Evolutionary conservation across 2,888 invertebrate genomes (phyloP), one percentile per base, ranked within the genome.

Genomic region (Corythucha ciliata): DNA sequence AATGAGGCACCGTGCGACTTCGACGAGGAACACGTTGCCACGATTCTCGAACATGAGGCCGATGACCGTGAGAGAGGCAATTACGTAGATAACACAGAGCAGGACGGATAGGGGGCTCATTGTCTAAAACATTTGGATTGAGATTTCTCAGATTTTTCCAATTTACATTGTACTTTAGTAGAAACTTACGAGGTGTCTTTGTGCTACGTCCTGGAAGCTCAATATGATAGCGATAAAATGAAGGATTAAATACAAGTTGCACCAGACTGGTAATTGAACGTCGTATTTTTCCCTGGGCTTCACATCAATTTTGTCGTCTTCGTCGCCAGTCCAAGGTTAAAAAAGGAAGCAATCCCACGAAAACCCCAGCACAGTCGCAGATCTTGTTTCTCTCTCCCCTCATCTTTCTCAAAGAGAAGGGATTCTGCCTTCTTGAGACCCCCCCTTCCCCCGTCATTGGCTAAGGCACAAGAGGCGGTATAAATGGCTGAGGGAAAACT

Each of bases 321-420:
- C 80, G n/a, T 78, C 73, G 8, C 90, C 90, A 1, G 85, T 74
- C 58, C 89, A 69, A 0, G 81, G 78, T n/a, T n/a, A n/a, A n/a
- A n/a, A n/a, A n/a, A n/a, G n/a, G n/a, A n/a, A n/a, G n/a, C n/a
- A n/a, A n/a, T n/a, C n/a, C n/a, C n/a, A n/a, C n/a, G n/a, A n/a
- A n/a, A n/a, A n/a, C n/a, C n/a, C n/a, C n/a, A n/a, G n/a, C n/a
- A n/a, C n/a, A n/a, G n/a, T n/a, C n/a, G n/a, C n/a, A n/a, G n/a
- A n/a, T n/a, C n/a, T n/a, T n/a, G n/a, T n/a, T n/a, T n/a, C n/a
- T n/a, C n/a, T n/a, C n/a, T n/a, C n/a, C n/a, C n/a, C n/a, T n/a
- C n/a, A n/a, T n/a, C n/a, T n/a, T n/a, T n/a, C n/a, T n/a, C n/a
- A n/a, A n/a, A n/a, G n/a, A n/a, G n/a, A n/a, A n/a, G n/a, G n/a